Base-by-base conservation (phyloP, 2,888 invertebrate species). In the Diaperis boleti region DNA sequence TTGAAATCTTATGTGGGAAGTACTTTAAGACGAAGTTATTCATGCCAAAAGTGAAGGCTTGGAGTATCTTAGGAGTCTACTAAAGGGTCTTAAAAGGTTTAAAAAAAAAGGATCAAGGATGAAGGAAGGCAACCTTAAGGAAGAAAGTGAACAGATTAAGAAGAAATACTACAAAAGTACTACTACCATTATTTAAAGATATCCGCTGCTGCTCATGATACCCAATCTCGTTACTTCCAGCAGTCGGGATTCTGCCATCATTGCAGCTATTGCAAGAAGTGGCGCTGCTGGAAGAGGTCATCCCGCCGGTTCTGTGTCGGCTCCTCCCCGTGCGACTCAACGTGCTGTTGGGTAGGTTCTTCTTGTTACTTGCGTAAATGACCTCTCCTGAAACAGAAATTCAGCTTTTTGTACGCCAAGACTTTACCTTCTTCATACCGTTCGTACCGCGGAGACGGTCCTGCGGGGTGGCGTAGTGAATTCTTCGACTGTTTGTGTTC, bases 401-500 rank as follows among this genome's bases (percentile, higher is more conserved):
- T n/a, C n/a, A n/a, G n/a, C n/a, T n/a, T n/a, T n/a, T n/a, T n/a
- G n/a, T n/a, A n/a, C n/a, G n/a, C n/a, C 26, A 35, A 35, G 7
- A n/a, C 35, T 4, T 35, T 35, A 35, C 10, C 1, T 41, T 15
- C n/a, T 59, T 59, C 76, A 72, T 77, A 82, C 83, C 82, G 69
- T 80, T 81, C 64, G 76, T 79, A 29, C 77, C 79, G 59, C 82
- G 74, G 18, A 82, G 73, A 56, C 82, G 76, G 59, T 83, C 83
- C 71, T 82, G 82, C 33, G 82, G 78, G 41, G 81, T 78, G 22
- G 81, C 81, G 75, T 85, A 85, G 77, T 83, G 84, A 71, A 85
- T 81, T 67, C 89, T 83, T 61, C 88, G 82, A 54, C 82, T 76
- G 78, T 88, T 89, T 68, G 88, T 89, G 75, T 86, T 88, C 77